These are phyloP conservation scores for Crocuta crocuta DNA, from an alignment of 2,113 vertebrate genomes.

Conservation along the genomic window DNA sequence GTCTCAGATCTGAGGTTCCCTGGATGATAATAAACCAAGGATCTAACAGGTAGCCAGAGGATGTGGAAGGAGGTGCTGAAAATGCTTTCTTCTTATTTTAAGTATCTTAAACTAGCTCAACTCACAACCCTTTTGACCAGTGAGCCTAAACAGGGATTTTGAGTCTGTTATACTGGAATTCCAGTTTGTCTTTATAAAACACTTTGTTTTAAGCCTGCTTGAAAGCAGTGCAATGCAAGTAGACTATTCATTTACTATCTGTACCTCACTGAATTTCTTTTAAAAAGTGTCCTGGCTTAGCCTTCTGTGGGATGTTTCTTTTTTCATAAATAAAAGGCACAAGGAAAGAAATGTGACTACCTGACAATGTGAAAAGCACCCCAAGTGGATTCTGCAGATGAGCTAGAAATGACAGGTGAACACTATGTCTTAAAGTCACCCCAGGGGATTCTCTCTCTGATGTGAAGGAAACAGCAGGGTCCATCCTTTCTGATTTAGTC, in stretches of 20 bases:
- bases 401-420: conserved; percentile 74
- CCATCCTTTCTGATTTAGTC: conserved; percentile 70
- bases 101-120: not conserved
- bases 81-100: not conserved
- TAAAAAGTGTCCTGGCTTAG: conserved; percentile 31
- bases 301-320: not conserved
- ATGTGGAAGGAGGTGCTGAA: not conserved
- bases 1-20: not conserved
- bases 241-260: conserved; percentile 8
- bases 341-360: conserved; percentile 62
- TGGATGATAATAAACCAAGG: not conserved
- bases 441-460: conserved; percentile 69
- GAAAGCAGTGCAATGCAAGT: not conserved
- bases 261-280: conserved; percentile 44
- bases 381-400: conserved; percentile 68
- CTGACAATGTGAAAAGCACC: conserved; percentile 64
- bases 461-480: conserved; percentile 78
- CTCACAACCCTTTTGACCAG: not conserved
- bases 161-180: not conserved
- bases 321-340: conserved; percentile 46
- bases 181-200: conserved; percentile 58
- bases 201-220: conserved; percentile 41
- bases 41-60: not conserved
- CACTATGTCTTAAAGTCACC: conserved; percentile 70
- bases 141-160: conserved; percentile 8